Evolutionary conservation across 2,888 invertebrate genomes (phyloP), one percentile per base, ranked within the genome.

Genomic region (Chrysomela aeneicollis): DNA sequence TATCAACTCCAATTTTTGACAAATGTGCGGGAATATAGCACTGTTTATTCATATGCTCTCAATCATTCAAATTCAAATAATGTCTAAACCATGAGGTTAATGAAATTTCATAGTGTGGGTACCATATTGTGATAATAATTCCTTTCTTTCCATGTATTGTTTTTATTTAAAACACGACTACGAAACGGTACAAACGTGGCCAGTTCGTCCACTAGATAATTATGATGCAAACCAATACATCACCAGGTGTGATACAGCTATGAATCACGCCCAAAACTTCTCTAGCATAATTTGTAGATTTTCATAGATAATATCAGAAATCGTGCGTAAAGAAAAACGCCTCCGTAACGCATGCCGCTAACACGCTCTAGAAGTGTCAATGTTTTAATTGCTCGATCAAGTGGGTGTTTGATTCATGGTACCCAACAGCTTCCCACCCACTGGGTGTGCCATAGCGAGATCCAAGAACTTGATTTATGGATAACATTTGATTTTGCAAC

Each of bases 401-500:
- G 67, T 72, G 67, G 71, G 71, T 64, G 68, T 67, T 65, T 70
- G 65, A 71, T 70, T 66, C 64, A 71, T 71, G 61, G 61, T 55
- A 61, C 51, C 51, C 54, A 17, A 54, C 51, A 59, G 63, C 55
- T 63, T 64, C 68, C 68, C 61, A 64, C 66, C 61, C 61, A 46
- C 47, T 69, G 59, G 68, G 63, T 50, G 68, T 61, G 69, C 64
- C 61, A 5, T 26, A 50, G 63, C 58, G 54, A 59, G 52, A 52
- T 37, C 51, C 51, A 17, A 59, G 60, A 60, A 37, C 51, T 42
- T 22, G 51, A 60, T 52, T 51, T 46, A 52, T 52, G 35, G 9
- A 32, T 18, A 50, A 60, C 52, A 52, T 42, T 60, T 9, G 18
- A 35, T 60, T 60, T 60, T 50, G 60, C 60, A 60, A 60, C 18